These are phyloP conservation scores for Corydoras maculifer DNA, from an alignment of 2,113 vertebrate genomes.

Conservation along the genomic window DNA sequence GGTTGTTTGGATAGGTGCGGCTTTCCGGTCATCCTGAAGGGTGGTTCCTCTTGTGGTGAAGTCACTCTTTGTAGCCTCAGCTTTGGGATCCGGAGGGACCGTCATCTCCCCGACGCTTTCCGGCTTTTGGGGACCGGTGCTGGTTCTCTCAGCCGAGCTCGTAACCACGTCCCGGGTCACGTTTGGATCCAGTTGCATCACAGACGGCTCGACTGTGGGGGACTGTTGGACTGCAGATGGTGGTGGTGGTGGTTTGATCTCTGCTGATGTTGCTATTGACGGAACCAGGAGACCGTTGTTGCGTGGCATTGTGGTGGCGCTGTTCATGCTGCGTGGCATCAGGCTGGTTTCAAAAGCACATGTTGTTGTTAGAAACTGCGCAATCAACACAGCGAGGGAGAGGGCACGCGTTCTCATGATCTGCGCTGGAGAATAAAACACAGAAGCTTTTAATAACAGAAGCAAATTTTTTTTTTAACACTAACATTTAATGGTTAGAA, in stretches of 20 bases:
- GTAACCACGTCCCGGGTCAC: not conserved
- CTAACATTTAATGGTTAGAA: no score
- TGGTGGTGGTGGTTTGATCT: not conserved
- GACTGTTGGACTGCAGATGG: not conserved
- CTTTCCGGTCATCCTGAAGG: not conserved
- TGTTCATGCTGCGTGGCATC: not conserved
- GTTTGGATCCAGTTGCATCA: no score
- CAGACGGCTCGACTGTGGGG: not conserved
- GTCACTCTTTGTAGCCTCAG: not conserved
- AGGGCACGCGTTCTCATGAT: slow-evolving; percentile 30
- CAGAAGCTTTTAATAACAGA: not conserved
- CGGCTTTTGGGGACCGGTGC: not conserved
- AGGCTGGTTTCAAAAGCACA: not conserved
- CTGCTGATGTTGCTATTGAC: not conserved
- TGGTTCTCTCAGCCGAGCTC: not conserved
- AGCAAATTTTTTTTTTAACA: not conserved
- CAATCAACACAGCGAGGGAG: slow-evolving; percentile 30
- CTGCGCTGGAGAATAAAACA: slow-evolving; percentile 12
- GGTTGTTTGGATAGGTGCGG: slow-evolving; percentile 21
- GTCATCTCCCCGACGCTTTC: not conserved
- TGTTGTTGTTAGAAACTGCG: slow-evolving; percentile 26
- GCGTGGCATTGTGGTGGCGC: slow-evolving; percentile 1
- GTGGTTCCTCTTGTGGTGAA: slow-evolving; percentile 5
- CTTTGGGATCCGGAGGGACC: not conserved
- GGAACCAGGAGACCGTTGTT: not conserved